Conservation (phyloP, 2,888 invertebrate species). For the Drosophila fungiperda region DNA sequence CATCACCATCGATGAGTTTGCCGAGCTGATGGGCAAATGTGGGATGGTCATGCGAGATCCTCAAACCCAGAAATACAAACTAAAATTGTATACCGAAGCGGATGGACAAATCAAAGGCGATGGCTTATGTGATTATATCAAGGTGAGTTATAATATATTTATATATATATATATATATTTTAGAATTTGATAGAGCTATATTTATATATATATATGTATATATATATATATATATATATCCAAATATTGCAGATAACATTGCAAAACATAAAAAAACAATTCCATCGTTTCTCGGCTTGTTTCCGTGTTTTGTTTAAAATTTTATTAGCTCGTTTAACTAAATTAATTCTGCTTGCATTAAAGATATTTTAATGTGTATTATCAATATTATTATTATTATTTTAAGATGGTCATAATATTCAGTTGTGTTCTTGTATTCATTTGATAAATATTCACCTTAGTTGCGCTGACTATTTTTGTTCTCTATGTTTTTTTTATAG, state of each 20-base stretch:
- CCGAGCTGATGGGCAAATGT: conserved; percentile 97
- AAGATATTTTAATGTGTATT: conserved; percentile 56
- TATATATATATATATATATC: too few relatives aligned
- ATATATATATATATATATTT: not conserved
- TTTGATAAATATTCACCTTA: conserved; percentile 48
- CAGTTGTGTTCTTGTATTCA: conserved; percentile 12
- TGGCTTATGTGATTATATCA: conserved; percentile 97
- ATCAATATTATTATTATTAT: conserved; percentile 28
- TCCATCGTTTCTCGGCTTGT: not conserved
- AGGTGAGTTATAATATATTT: conserved; percentile 86
- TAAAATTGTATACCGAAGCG: conserved; percentile 95
- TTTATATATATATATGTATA: not conserved
- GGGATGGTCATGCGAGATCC: conserved; percentile 97
- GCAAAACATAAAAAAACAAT: not conserved
- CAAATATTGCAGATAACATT: not conserved
- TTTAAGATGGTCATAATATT: conserved; percentile 36
- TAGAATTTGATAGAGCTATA: not conserved
- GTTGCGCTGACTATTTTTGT: conserved; percentile 63
- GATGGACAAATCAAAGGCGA: conserved; percentile 96
- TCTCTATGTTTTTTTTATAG: conserved; percentile 29
- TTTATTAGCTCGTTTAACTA: conserved; percentile 72
- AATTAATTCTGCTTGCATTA: conserved; percentile 70
- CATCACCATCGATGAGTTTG: conserved; percentile 94
- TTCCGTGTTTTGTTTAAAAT: conserved; percentile 68
- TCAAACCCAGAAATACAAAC: conserved; percentile 91